Base-by-base conservation (phyloP, 2,797 vertebrate species). In the Lutjanus campechanus region DNA sequence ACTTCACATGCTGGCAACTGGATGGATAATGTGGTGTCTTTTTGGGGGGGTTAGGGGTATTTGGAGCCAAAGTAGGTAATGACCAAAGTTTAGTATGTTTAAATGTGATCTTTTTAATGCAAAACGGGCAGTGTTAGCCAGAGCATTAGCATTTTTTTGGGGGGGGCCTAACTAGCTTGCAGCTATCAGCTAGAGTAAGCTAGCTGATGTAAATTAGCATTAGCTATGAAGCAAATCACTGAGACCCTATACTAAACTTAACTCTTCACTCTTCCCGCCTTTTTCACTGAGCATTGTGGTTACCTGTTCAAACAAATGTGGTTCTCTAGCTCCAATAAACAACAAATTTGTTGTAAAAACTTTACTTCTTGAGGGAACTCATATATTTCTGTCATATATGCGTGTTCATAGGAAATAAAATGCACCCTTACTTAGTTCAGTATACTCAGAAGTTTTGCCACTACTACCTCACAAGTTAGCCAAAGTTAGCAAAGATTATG, bases 31-130 rank as follows among this genome's bases (percentile, higher is more conserved):
- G 29, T 56, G 50, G 44, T 54, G 43, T 43, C 36, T 50, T 22
- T 62, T 56, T 9, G 8, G 36, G 19, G 65, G 41, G 5, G 69
- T 77, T 63, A 41, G 5, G 29, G 49, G 4, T 47, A 50, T 43
- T 22, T 36, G 7, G 29, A 60, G 19, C n/a, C 59, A 46, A 44
- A 71, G 17, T 51, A 0, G 54, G 40, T 47, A 50, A 58, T 66
- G 16, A 58, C 11, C 46, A 64, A 20, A 50, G 47, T 16, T 43
- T n/a, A 55, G 15, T 22, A 40, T 3, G n/a, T 58, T 20, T 29
- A 53, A 51, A 50, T 77, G 13, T 60, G 29, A 22, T 61, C 19
- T 43, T 68, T 56, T 74, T 41, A 11, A 68, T 40, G 16, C 41
- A 66, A 79, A 67, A 44, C 22, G 22, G 55, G 19, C 20, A n/a